Percentiles rank a stretch among this genome's conserved stretches.
These are phyloP conservation scores for Valencia hispanica DNA, from an alignment of 2,797 vertebrate genomes.

Conservation along the genomic window DNA sequence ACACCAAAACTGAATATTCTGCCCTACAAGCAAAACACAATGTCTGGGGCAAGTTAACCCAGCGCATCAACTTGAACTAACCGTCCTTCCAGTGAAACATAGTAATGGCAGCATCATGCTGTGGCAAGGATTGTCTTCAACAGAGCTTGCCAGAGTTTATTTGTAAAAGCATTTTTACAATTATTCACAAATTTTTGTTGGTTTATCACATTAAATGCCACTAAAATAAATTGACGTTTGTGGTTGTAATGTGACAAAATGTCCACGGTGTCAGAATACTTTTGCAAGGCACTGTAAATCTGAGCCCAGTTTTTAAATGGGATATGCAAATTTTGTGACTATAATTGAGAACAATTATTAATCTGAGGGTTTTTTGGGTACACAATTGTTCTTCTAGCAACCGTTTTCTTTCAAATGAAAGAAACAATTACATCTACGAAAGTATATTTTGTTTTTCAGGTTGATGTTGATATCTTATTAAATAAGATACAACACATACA, in stretches of 20 bases:
- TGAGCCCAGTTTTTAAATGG: slow-evolving; percentile 45
- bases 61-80: no score
- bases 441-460: slow-evolving; percentile 24
- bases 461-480: slow-evolving; percentile 14
- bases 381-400: slow-evolving; percentile 46
- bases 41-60: no score
- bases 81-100: no score
- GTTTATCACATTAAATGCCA: not conserved
- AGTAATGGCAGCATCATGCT: not conserved
- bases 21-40: no score
- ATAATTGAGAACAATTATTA: slow-evolving; percentile 64
- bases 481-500: not conserved
- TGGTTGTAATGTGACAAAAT: not conserved
- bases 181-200: not conserved
- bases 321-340: slow-evolving; percentile 52
- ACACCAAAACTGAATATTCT: no score
- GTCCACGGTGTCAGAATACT: not conserved
- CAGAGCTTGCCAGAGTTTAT: not conserved
- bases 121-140: not conserved
- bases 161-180: not conserved
- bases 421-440: slow-evolving; percentile 38
- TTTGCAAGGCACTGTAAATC: slow-evolving; percentile 18
- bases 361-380: slow-evolving; percentile 66
- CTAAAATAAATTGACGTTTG: not conserved
- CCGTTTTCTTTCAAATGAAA: slow-evolving; percentile 52